phyloP scores from a whole-genome alignment of 2,113 vertebrate genomes.

The Ptilonorhynchus violaceus region DNA sequence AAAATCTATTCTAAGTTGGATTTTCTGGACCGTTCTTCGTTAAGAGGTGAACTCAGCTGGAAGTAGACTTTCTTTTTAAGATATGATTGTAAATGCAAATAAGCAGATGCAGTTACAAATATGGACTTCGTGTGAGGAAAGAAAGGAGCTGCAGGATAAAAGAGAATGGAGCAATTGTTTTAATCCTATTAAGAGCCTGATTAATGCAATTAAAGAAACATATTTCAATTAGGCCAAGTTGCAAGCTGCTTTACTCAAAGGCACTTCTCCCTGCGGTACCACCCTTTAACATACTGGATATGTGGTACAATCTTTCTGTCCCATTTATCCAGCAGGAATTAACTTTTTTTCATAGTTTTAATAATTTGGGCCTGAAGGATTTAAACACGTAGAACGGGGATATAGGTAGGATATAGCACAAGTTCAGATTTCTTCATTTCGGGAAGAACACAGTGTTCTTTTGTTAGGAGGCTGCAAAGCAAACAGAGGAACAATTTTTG shows the following conservation, averaged over 20 bases:
- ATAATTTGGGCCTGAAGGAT: background rate
- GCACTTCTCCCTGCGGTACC: background rate
- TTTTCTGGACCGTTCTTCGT: background rate
- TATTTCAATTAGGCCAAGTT: constrained; percentile 19
- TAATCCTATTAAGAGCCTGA: constrained; percentile 35
- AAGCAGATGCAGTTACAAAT: background rate
- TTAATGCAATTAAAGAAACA: constrained; percentile 23
- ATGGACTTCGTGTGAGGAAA: background rate
- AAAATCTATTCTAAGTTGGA: background rate
- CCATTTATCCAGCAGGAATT: background rate
- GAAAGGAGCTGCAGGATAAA: background rate
- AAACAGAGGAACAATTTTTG: background rate
- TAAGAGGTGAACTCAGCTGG: background rate
- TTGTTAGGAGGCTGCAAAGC: background rate
- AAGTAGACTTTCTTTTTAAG: background rate
- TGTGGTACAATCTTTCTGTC: background rate
- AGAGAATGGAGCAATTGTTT: background rate
- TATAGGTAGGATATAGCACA: background rate
- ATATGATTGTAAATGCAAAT: background rate
- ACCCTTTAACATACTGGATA: background rate
- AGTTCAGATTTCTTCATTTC: background rate
- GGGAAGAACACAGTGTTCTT: background rate
- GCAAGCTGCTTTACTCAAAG: background rate
- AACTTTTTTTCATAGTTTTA: background rate
- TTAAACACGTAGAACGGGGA: background rate